These are phyloP conservation scores for Eucidaris tribuloides DNA, from an alignment of 35 echinoderm and acorn worm genomes.

Conservation along the genomic window DNA sequence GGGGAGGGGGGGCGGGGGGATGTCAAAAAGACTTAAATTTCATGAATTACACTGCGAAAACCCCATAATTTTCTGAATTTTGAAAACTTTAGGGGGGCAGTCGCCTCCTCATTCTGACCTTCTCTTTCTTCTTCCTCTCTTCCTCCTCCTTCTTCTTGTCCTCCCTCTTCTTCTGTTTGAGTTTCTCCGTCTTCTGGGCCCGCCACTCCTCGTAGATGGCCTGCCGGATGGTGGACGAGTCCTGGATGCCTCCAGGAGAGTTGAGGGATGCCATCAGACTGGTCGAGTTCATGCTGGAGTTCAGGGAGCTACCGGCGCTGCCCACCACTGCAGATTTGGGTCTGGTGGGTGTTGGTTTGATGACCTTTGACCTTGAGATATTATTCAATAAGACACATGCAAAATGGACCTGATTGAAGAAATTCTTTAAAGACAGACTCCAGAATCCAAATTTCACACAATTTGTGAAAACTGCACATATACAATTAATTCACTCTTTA, in stretches of 20 bases:
- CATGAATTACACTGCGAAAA: no score
- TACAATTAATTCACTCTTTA: no score
- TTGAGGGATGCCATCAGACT: conserved; percentile 1
- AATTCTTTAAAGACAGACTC: no score
- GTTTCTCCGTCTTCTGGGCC: conserved; percentile 37
- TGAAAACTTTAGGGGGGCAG: no score
- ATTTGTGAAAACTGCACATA: no score
- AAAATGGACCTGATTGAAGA: background rate
- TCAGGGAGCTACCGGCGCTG: background rate
- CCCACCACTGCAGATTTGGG: conserved; percentile 31
- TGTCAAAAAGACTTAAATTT: no score
- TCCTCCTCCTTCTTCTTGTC: conserved; percentile 57
- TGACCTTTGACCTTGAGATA: conserved; percentile 31
- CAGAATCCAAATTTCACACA: no score
- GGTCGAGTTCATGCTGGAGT: conserved; percentile 23
- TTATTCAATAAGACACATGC: background rate
- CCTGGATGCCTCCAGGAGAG: conserved; percentile 19
- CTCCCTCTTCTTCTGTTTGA: conserved; percentile 30
- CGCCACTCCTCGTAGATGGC: conserved; percentile 77
- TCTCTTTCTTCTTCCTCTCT: conserved; percentile 52
- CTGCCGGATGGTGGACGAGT: conserved; percentile 63
- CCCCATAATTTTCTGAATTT: no score
- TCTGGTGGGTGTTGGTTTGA: conserved; percentile 64
- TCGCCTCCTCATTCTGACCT: no score
- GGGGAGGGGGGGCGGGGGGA: no score